Evolutionary conservation across 2,888 invertebrate species (phyloP), one percentile per base, ranked within the genome.

Genomic region (Chironomus tentans): DNA sequence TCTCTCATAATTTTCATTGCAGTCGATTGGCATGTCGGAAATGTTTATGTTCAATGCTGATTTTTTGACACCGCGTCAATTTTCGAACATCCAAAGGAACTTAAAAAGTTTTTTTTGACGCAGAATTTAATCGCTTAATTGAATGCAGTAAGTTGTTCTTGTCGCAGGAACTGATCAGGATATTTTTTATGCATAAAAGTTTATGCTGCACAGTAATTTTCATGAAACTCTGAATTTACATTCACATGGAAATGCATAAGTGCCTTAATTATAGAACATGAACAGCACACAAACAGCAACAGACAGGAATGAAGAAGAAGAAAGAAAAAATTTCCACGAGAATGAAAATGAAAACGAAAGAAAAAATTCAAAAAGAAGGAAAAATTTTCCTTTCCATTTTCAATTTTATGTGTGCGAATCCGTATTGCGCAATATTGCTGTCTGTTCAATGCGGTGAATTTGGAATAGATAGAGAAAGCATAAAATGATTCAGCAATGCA

Each of bases 371-470:
- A n/a, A 38, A 38, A 10, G 38, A 38, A 38, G 38, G n/a, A n/a
- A 38, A 56, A 56, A 15, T 56, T 56, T 56, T 56, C 56, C 56
- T 15, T 56, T 18, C 50, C 13, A 50, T 56, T 65, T 22, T 65
- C 21, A 21, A 15, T 62, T 62, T 62, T 18, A 62, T 65, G 65
- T 13, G 18, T 56, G 56, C 56, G 56, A 56, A 56, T 56, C 56
- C 56, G 56, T 65, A 65, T 65, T 65, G 65, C 65, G 65, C 65
- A 65, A 65, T n/a, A 65, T 21, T 65, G 65, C 65, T 22, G 15
- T 22, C 65, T 22, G 15, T 22, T 22, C 21, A 65, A 65, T 65
- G 65, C 65, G 65, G 22, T 21, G 65, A 65, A 56, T 56, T 56
- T 56, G n/a, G 15, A 18, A 56, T 15, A 15, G 15, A 18, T n/a